phyloP scores from a whole-genome alignment of 2,113 vertebrate species.

The Podocnemis expansa region DNA sequence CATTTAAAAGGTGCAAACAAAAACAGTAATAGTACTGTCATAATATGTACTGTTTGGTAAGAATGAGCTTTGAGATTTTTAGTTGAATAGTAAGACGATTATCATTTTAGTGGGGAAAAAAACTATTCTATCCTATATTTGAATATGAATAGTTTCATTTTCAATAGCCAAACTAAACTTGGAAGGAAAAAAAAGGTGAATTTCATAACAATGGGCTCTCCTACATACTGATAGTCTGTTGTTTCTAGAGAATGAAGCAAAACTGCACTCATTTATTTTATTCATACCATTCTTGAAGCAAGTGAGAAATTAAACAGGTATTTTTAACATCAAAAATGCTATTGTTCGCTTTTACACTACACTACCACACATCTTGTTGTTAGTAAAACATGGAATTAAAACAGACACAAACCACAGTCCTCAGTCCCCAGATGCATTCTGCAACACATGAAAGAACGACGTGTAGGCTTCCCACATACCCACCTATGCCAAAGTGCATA shows the following conservation, averaged over 20 bases:
- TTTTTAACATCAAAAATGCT: background rate
- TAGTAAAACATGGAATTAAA: fast-evolving
- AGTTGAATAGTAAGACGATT: background rate
- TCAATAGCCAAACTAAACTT: background rate
- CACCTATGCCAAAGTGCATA: background rate
- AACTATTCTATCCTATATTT: fast-evolving
- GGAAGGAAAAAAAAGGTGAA: background rate
- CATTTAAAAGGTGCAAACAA: background rate
- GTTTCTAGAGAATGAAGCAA: background rate
- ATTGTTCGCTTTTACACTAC: fast-evolving
- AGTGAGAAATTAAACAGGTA: background rate
- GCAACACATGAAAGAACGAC: background rate
- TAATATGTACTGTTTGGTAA: background rate
- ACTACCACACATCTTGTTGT: fast-evolving
- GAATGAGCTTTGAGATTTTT: background rate
- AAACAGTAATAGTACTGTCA: background rate
- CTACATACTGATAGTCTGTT: background rate
- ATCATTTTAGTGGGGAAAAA: background rate
- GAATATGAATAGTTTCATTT: background rate
- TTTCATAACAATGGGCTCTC: slow-evolving; percentile 16
- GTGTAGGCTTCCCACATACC: background rate
- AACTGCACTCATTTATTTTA: fast-evolving
- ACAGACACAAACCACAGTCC: no score
- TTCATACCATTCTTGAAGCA: background rate
- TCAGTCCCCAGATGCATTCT: background rate